Percentiles rank a stretch among this genome's conserved stretches.
These are phyloP conservation scores for Acanthopagrus latus DNA, from an alignment of 2,797 vertebrate genomes.

Conservation along the genomic window DNA sequence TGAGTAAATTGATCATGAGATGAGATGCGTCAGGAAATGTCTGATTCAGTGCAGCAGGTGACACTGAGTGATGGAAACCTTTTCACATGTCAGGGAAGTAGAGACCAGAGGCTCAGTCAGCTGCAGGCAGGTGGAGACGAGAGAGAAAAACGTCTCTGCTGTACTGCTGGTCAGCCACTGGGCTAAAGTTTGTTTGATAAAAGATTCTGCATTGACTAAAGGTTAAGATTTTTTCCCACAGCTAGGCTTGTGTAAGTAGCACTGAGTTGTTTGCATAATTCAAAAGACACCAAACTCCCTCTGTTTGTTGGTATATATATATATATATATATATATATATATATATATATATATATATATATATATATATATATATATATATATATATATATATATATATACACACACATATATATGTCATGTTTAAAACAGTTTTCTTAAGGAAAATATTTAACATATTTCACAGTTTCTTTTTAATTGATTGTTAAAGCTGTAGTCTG, in stretches of 20 bases:
- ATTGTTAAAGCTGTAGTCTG: too few species aligned
- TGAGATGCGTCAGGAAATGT: background rate
- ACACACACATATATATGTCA: too few species aligned
- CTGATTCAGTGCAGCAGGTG: slow-evolving; percentile 29
- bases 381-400: too few species aligned
- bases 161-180: background rate
- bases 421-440: too few species aligned
- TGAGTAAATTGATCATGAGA: slow-evolving; percentile 8
- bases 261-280: slow-evolving; percentile 31
- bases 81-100: background rate
- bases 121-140: slow-evolving; percentile 12
- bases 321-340: too few species aligned
- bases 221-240: slow-evolving; percentile 19
- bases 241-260: background rate
- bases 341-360: too few species aligned
- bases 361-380: too few species aligned
- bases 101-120: slow-evolving; percentile 10
- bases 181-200: background rate
- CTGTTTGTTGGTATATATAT: too few species aligned
- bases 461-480: too few species aligned
- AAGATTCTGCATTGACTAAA: slow-evolving; percentile 2
- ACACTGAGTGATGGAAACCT: slow-evolving; percentile 22
- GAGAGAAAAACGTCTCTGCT: slow-evolving; percentile 4
- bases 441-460: too few species aligned
- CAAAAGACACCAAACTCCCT: too few species aligned